A percentile compares a stretch with the other conserved stretches of the same genome.
Conservation (phyloP, 2,888 invertebrate species). For the Germaria angustata region DNA sequence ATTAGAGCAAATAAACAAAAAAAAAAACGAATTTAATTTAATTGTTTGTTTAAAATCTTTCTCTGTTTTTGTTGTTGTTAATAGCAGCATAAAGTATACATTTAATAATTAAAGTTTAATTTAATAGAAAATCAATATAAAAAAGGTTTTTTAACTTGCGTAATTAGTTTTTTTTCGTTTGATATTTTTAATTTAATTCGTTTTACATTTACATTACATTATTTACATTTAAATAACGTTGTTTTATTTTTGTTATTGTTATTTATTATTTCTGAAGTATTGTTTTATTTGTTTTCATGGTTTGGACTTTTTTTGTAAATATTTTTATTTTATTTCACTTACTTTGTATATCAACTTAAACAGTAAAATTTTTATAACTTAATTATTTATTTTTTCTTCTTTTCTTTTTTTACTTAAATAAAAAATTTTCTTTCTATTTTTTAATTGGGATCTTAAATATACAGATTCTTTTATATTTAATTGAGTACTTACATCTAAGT, state of each 20-base stretch:
- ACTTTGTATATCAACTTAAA: constrained; percentile 24
- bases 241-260: constrained; percentile 20
- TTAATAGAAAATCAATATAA: constrained; percentile 38
- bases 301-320: constrained; percentile 37
- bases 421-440: not conserved
- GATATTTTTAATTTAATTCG: constrained; percentile 31
- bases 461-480: constrained; percentile 16
- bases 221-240: constrained; percentile 63
- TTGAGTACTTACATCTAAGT: not conserved
- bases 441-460: constrained; percentile 8
- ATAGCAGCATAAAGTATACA: constrained; percentile 8
- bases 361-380: constrained; percentile 19
- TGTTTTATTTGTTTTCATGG: constrained; percentile 5
- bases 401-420: constrained; percentile 13
- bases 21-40: constrained; percentile 16
- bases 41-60: constrained; percentile 12
- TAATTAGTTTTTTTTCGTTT: constrained; percentile 28
- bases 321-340: constrained; percentile 7
- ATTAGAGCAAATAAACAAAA: constrained; percentile 3
- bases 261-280: not conserved
- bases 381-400: constrained; percentile 24
- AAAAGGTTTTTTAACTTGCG: constrained; percentile 35
- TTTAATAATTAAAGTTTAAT: constrained; percentile 36
- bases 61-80: not conserved
- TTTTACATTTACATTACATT: constrained; percentile 61